phyloP scores from a whole-genome alignment of 2,797 vertebrate genomes.

The Falco columbarius region DNA sequence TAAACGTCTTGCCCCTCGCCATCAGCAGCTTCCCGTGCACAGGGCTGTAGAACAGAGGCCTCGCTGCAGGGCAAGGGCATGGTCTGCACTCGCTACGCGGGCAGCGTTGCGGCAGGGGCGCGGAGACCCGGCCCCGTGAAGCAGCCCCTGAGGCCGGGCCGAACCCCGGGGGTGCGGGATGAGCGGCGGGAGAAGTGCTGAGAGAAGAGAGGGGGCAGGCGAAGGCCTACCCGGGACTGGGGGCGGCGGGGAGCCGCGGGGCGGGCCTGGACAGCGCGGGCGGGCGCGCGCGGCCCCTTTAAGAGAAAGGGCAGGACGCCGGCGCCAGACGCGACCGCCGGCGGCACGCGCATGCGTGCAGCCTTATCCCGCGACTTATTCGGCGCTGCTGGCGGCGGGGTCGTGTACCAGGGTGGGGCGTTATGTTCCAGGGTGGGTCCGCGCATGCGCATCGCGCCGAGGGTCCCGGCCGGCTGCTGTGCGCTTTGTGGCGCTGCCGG shows the following conservation, averaged over 20 bases:
- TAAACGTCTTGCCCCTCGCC: neutral
- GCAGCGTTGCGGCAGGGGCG: neutral
- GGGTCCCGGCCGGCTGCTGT: neutral
- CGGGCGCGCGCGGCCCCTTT: neutral
- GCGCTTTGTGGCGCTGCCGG: slow-evolving; percentile 60
- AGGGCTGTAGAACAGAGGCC: neutral
- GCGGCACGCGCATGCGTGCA: neutral
- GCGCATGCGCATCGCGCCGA: neutral
- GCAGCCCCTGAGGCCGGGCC: accelerated
- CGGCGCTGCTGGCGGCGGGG: neutral
- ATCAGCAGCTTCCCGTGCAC: neutral
- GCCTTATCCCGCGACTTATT: neutral
- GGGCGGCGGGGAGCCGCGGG: too few species aligned
- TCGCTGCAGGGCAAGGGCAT: neutral
- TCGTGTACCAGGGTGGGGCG: accelerated
- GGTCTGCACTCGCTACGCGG: neutral
- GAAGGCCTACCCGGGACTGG: accelerated
- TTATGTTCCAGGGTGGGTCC: accelerated
- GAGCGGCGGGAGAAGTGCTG: neutral
- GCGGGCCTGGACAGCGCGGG: accelerated
- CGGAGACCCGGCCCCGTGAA: too few species aligned
- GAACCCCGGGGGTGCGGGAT: too few species aligned
- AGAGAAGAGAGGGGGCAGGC: neutral
- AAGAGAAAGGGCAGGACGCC: neutral
- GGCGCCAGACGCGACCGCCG: accelerated